phyloP scores from a whole-genome alignment of 64 coral and sea anemone genomes.

The Cladopsammia gracilis region DNA sequence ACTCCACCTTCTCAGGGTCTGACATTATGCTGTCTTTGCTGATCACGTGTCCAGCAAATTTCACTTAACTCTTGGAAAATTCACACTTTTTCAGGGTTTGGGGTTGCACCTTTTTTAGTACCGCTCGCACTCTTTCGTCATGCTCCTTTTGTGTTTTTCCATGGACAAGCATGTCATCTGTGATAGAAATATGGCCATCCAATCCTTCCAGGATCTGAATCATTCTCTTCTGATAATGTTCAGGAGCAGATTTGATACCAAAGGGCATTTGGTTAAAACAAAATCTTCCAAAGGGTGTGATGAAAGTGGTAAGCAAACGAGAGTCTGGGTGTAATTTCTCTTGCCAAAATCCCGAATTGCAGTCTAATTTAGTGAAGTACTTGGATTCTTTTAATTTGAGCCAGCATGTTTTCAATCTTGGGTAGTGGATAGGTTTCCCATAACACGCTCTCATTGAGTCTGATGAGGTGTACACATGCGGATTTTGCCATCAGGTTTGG shows the following conservation, averaged over 20 bases:
- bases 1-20: slow-evolving; percentile 48
- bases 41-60: too few relatives aligned
- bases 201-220: neutral
- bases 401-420: slow-evolving; percentile 10
- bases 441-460: neutral
- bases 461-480: neutral
- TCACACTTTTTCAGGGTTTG: neutral
- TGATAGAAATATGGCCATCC: neutral
- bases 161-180: slow-evolving; percentile 1
- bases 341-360: neutral
- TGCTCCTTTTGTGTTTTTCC: slow-evolving; percentile 20
- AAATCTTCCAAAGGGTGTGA: slow-evolving; percentile 13
- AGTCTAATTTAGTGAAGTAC: slow-evolving; percentile 36
- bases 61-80: too few relatives aligned
- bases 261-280: slow-evolving; percentile 7
- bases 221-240: slow-evolving; percentile 10
- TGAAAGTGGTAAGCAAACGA: neutral
- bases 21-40: neutral
- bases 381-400: slow-evolving; percentile 21
- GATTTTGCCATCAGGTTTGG: slow-evolving; percentile 26
- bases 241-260: neutral
- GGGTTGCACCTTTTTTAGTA: slow-evolving; percentile 2
- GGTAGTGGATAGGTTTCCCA: neutral
- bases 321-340: neutral
- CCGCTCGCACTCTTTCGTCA: neutral